phyloP scores from a whole-genome alignment of 2,888 invertebrate genomes.

The Pyrrhosoma nymphula region DNA sequence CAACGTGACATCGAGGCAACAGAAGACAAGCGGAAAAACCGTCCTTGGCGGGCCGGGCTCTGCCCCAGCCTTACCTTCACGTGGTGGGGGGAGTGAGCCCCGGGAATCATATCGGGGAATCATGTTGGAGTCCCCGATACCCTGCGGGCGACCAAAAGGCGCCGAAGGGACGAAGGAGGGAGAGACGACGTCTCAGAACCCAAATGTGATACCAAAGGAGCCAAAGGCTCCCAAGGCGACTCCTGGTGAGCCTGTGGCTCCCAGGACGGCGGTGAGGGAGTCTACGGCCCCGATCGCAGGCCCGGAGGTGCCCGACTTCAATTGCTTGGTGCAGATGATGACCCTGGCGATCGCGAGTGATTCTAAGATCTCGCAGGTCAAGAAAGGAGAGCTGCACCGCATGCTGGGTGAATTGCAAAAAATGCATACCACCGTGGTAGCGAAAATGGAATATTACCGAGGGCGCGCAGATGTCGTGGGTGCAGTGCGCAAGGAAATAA shows the following conservation, averaged over 20 bases:
- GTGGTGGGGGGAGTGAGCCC: too few species aligned
- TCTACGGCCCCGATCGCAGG: too few species aligned
- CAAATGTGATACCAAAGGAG: neutral
- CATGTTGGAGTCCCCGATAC: neutral
- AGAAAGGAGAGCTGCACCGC: neutral
- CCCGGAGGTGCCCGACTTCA: too few species aligned
- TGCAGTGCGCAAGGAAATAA: neutral
- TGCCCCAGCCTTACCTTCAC: too few species aligned
- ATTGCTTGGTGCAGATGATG: neutral
- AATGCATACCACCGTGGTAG: neutral
- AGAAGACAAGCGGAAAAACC: too few species aligned
- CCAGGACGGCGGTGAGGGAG: too few species aligned
- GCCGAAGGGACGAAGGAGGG: neutral
- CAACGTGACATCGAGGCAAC: too few species aligned
- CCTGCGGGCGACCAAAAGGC: neutral
- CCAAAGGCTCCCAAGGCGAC: neutral
- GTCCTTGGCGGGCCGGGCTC: too few species aligned
- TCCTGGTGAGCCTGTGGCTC: too few species aligned
- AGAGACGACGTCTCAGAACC: neutral
- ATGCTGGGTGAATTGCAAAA: neutral
- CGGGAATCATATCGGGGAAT: too few species aligned
- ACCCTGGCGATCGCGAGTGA: neutral
- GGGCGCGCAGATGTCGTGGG: too few species aligned
- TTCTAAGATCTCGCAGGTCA: neutral
- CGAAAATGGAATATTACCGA: too few species aligned